These are phyloP conservation scores for Diaphora mendica DNA, from an alignment of 2,888 invertebrate genomes.

Conservation along the genomic window DNA sequence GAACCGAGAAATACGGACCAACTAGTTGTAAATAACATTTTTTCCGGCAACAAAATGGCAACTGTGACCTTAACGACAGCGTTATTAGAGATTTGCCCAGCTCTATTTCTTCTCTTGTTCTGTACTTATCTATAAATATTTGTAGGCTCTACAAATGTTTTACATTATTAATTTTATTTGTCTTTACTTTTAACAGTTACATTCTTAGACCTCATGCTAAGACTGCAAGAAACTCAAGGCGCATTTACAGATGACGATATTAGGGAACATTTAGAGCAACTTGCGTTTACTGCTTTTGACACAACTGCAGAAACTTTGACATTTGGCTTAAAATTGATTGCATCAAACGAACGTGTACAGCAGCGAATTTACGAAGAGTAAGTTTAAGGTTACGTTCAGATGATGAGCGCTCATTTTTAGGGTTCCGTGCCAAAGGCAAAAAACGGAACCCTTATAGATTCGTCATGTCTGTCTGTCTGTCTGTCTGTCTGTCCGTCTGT, in stretches of 20 bases:
- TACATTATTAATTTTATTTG: not conserved
- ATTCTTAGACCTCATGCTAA: slow-evolving; percentile 8
- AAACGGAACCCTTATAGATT: no score
- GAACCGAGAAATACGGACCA: no score
- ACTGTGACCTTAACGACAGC: not conserved
- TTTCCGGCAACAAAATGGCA: not conserved
- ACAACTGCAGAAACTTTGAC: slow-evolving; percentile 1
- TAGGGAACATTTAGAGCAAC: slow-evolving; percentile 9
- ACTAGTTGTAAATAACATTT: no score
- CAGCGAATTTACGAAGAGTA: slow-evolving; percentile 12
- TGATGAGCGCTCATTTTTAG: no score
- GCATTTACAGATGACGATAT: slow-evolving; percentile 8
- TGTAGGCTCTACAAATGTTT: not conserved
- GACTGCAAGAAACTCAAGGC: not conserved
- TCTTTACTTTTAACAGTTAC: slow-evolving; percentile 2
- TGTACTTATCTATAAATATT: not conserved
- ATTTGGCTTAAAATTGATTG: slow-evolving; percentile 10
- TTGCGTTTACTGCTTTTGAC: slow-evolving; percentile 10
- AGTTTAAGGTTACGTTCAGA: not conserved
- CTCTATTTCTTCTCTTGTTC: not conserved
- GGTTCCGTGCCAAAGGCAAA: no score
- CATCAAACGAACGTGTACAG: slow-evolving; percentile 8
- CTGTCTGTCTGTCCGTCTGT: no score
- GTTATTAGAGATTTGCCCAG: not conserved
- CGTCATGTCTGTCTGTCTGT: no score